Percentiles rank a stretch among this genome's conserved stretches.
Conservation (phyloP, 1,140 invertebrate species). For the Yoshiicerus persimilis region DNA sequence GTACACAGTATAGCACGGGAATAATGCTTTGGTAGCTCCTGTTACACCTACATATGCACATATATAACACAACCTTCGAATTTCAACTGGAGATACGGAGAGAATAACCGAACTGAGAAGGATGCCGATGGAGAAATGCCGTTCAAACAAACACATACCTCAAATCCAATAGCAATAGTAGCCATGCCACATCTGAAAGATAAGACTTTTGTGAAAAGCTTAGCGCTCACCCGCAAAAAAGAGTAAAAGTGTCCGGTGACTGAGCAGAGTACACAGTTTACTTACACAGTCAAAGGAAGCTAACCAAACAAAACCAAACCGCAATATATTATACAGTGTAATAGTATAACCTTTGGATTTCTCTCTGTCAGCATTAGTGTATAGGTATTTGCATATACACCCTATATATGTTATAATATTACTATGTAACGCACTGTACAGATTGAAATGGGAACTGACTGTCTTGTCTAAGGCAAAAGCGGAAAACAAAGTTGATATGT, state of each 20-base stretch:
- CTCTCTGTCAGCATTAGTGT: not conserved
- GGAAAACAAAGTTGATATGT: not conserved
- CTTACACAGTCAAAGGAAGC: not conserved
- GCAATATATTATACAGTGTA: not conserved
- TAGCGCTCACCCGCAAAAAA: not conserved
- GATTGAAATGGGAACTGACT: not conserved
- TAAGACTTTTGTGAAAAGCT: not conserved
- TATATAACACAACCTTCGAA: not conserved
- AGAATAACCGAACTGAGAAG: not conserved
- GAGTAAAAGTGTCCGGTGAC: slow-evolving; percentile 6
- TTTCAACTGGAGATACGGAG: not conserved
- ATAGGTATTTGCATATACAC: not conserved
- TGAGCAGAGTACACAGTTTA: slow-evolving; percentile 13
- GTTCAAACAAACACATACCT: not conserved
- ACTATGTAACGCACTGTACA: not conserved
- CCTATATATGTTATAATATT: not conserved
- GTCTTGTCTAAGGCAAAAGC: not conserved
- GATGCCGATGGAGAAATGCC: not conserved
- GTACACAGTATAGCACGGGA: not conserved
- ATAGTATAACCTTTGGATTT: not conserved
- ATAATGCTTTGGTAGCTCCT: not conserved
- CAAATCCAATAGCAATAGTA: not conserved
- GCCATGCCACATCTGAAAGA: not conserved
- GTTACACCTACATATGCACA: no score
- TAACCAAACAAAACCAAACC: not conserved